Base-by-base conservation (phyloP, 1,140 invertebrate species). In the Dendroctonus ponderosae region DNA sequence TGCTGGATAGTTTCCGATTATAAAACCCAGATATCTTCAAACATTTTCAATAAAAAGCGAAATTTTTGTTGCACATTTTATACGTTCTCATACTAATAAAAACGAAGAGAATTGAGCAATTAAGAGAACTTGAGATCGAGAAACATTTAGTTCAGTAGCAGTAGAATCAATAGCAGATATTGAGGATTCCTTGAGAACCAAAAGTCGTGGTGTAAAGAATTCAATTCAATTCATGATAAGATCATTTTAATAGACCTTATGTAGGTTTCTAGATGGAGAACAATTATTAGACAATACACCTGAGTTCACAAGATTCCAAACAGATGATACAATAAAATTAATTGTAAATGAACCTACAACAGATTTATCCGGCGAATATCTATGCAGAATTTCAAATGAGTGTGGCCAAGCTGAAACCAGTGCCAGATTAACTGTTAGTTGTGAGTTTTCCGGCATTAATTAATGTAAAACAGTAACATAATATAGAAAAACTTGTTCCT, bases 301-400 rank as follows among this genome's bases (percentile, higher is more conserved):
- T 5, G 59, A 50, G 42, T 51, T 67, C 6, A 58, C 66, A n/a
- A 67, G 58, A 49, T 15, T 62, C 5, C 44, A 67, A 50, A 67
- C 50, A 0, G 49, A 60, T 5, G 66, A 67, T 9, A 54, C 38
- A 2, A 46, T 67, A 8, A 67, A 67, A 42, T 26, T 67, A 11
- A 57, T 67, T 26, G 51, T 67, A 11, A 67, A 67, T 40, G 66
- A 67, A 52, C 66, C 66, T 5, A 67, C 66, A 7, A 67, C 66
- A 5, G 58, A 67, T 7, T 26, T 67, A 15, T 62, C 66, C n/a
- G 66, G 66, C 11, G 53, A 62, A 43, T 67, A 67, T 51, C 44
- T 62, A 40, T 67, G 66, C 41, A 56, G 51, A 26, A 67, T 67
- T 2, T 49, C 43, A 11, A 67, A 67, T 14, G 66, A 67, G 43